phyloP scores from a whole-genome alignment of 2,797 vertebrate species.

The Eospalax fontanierii region DNA sequence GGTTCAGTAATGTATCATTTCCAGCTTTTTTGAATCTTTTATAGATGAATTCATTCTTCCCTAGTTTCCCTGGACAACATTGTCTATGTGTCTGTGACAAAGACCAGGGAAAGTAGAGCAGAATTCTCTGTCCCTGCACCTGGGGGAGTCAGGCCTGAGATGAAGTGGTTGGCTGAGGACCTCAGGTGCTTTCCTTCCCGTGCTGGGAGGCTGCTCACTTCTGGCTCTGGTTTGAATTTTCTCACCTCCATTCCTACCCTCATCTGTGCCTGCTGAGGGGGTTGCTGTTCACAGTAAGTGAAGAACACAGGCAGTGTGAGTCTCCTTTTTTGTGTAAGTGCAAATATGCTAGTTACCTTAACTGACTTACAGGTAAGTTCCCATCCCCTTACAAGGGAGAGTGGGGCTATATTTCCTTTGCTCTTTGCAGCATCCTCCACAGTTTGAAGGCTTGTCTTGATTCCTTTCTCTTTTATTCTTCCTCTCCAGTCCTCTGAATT shows the following conservation, averaged over 20 bases:
- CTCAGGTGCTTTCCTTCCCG: background rate
- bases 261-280: background rate
- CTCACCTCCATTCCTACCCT: background rate
- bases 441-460: background rate
- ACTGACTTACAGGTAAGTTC: background rate
- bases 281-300: background rate
- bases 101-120: background rate
- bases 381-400: background rate
- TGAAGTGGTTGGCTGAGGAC: background rate
- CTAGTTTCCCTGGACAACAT: background rate
- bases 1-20: background rate
- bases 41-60: background rate
- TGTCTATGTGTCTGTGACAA: background rate
- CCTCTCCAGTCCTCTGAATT: background rate
- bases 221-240: background rate
- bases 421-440: background rate
- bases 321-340: background rate
- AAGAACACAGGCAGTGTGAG: background rate
- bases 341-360: background rate
- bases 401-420: background rate
- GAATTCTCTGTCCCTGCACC: background rate
- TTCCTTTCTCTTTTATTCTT: background rate
- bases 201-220: fast-evolving
- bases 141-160: background rate
- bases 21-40: background rate